Evolutionary conservation across 2,888 invertebrate genomes (phyloP).

Genomic region (Sussaba pulchella): DNA sequence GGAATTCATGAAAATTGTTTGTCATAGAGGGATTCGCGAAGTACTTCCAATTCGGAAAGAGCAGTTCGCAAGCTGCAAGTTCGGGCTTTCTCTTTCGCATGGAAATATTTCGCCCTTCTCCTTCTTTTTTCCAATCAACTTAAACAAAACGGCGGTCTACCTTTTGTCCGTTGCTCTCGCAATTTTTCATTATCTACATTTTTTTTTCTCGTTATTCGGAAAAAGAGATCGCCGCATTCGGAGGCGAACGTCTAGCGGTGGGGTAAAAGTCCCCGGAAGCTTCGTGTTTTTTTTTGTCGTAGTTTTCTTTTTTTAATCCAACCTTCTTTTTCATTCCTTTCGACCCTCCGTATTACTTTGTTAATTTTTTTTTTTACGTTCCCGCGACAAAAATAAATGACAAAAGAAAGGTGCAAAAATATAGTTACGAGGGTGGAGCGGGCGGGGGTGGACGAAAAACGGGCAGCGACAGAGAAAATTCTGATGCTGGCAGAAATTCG

Average conservation of each 20-base stretch:
- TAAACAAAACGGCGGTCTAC: constrained; percentile 4
- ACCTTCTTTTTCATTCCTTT: not conserved
- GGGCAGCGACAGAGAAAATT: constrained; percentile 8
- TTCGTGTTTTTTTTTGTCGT: not conserved
- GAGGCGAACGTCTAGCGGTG: not conserved
- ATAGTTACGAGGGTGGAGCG: not conserved
- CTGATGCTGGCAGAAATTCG: not conserved
- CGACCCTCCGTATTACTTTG: constrained; percentile 8
- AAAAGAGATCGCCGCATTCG: constrained; percentile 21
- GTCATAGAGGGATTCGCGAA: too few species aligned
- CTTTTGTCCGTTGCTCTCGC: constrained; percentile 39
- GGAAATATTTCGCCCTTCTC: not conserved
- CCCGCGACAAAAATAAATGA: constrained; percentile 15
- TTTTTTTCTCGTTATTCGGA: constrained; percentile 31
- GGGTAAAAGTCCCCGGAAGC: not conserved
- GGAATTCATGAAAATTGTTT: too few species aligned
- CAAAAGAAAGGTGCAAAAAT: not conserved
- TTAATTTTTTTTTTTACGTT: constrained; percentile 4
- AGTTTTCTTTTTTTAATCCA: constrained; percentile 4
- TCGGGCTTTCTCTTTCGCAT: not conserved
- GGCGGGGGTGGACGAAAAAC: not conserved
- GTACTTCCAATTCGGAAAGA: too few species aligned
- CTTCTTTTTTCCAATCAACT: constrained; percentile 4
- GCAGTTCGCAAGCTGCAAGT: too few species aligned
- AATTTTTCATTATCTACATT: constrained; percentile 50